Evolutionary conservation across 2,113 vertebrate genomes (phyloP).

Genomic region (Spheniscus mendiculus): DNA sequence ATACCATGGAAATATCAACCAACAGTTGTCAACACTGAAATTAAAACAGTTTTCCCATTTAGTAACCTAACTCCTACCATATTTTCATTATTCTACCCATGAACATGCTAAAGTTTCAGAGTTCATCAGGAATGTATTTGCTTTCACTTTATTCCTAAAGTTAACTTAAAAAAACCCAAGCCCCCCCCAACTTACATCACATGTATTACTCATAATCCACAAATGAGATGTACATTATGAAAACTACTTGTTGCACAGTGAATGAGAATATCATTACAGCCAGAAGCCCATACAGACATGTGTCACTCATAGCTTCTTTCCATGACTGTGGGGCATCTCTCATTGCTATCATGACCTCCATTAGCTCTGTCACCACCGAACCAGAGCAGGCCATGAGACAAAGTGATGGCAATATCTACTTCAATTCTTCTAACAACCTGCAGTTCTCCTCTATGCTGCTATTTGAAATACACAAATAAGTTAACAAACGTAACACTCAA

Average conservation of each 20-base stretch:
- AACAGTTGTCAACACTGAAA: constrained; percentile 8
- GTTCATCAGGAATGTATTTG: not conserved
- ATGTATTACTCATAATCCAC: not conserved
- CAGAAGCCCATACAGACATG: not conserved
- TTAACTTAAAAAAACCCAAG: not conserved
- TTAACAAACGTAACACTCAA: not conserved
- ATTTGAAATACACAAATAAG: not conserved
- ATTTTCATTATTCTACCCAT: not conserved
- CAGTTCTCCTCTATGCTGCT: not conserved
- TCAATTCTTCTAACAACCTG: not conserved
- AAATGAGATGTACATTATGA: not conserved
- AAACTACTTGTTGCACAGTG: not conserved
- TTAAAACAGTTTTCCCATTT: constrained; percentile 44
- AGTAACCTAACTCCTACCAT: not conserved
- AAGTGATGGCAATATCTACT: not conserved
- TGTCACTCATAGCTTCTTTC: not conserved
- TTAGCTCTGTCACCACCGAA: not conserved
- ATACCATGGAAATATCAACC: not conserved
- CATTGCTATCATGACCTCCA: not conserved
- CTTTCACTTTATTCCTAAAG: not conserved
- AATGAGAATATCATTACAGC: not conserved
- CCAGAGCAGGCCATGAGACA: not conserved
- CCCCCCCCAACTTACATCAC: too few relatives aligned
- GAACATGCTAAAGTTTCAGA: not conserved
- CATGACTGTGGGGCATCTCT: not conserved